A percentile compares a stretch with the other conserved stretches of the same genome.
phyloP scores from a whole-genome alignment of 1,140 invertebrate genomes.

The Euura saliciscinereae region DNA sequence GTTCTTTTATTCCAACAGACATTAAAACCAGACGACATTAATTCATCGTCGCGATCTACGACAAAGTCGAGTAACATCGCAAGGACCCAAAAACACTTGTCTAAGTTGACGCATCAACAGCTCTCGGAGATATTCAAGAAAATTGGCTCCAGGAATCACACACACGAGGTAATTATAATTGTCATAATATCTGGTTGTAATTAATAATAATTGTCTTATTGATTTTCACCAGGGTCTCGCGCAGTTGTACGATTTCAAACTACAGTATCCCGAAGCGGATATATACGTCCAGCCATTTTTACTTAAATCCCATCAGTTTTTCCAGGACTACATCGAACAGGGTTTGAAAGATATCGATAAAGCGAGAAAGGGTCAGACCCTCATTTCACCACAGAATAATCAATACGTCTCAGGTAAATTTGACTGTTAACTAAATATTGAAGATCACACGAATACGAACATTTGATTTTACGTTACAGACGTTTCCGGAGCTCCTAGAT shows the following conservation, averaged over 20 bases:
- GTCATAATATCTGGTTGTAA: neutral
- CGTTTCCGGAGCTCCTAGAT: slow-evolving; percentile 26
- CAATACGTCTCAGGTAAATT: slow-evolving; percentile 45
- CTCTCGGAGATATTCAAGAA: slow-evolving; percentile 91
- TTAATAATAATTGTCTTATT: neutral
- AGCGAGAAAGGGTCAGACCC: slow-evolving; percentile 59
- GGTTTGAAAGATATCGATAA: slow-evolving; percentile 83
- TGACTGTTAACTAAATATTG: neutral
- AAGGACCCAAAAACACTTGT: slow-evolving; percentile 62
- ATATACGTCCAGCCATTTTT: slow-evolving; percentile 81
- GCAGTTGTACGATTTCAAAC: slow-evolving; percentile 89
- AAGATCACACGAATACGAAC: neutral
- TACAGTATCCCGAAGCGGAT: slow-evolving; percentile 88
- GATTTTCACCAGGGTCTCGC: slow-evolving; percentile 69
- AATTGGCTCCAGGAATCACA: slow-evolving; percentile 88
- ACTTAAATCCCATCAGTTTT: slow-evolving; percentile 86
- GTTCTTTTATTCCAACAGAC: slow-evolving; percentile 44
- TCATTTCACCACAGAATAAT: slow-evolving; percentile 43
- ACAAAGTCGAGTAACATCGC: slow-evolving; percentile 51
- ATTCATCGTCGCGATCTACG: slow-evolving; percentile 49
- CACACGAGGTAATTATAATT: slow-evolving; percentile 68
- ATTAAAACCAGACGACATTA: slow-evolving; percentile 60
- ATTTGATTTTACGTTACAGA: slow-evolving; percentile 16
- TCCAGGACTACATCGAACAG: slow-evolving; percentile 90
- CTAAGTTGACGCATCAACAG: slow-evolving; percentile 80